phyloP scores from a whole-genome alignment of 2,888 invertebrate genomes.

The Allacma fusca region DNA sequence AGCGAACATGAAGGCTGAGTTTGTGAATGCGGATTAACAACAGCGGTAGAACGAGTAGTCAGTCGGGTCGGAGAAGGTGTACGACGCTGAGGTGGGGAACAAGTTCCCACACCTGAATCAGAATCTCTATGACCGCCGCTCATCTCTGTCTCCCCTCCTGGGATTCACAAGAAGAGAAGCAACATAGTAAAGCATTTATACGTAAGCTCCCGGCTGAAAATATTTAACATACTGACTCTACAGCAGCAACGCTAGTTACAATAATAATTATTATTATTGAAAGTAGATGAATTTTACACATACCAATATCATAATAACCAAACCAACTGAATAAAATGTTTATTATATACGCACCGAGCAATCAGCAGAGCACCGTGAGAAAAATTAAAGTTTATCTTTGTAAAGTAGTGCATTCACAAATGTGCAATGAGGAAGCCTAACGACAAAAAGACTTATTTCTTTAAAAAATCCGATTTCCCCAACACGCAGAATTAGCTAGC shows the following conservation, averaged over 20 bases:
- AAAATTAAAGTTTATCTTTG: no score
- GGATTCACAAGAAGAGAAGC: constrained; percentile 5
- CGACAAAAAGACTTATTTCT: no score
- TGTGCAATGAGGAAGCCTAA: no score
- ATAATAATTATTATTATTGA: neutral
- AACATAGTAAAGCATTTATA: constrained; percentile 15
- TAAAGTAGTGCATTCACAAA: no score
- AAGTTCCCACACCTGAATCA: constrained; percentile 60
- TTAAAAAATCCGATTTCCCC: no score
- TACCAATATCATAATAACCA: no score
- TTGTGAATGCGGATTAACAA: constrained; percentile 33
- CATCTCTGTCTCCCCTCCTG: constrained; percentile 41
- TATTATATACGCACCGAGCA: neutral
- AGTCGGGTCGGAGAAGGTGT: constrained; percentile 52
- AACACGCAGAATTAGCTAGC: no score
- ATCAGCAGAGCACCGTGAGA: neutral
- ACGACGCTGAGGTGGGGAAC: constrained; percentile 56
- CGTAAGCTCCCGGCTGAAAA: neutral
- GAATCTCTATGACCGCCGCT: constrained; percentile 53
- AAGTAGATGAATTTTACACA: neutral
- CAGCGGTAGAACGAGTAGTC: constrained; percentile 36
- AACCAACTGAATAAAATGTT: no score
- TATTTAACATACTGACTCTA: neutral
- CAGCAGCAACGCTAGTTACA: neutral
- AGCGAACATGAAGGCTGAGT: constrained; percentile 58